A percentile compares a stretch with the other conserved stretches of the same genome.
phyloP scores from a whole-genome alignment of 2,888 invertebrate genomes.

The Trissolcus japonicus region DNA sequence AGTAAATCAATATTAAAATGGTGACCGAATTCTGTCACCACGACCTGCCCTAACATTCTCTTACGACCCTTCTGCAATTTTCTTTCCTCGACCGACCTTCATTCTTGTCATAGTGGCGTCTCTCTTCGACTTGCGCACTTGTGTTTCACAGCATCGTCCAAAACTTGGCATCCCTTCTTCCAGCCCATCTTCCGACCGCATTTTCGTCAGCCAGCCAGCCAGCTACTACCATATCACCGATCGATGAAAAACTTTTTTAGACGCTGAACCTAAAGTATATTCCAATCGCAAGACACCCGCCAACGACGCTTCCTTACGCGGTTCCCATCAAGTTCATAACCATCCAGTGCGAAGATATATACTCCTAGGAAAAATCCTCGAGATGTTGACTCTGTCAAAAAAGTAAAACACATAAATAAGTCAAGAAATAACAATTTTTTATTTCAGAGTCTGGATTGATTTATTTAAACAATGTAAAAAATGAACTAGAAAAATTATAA shows the following conservation, averaged over 20 bases:
- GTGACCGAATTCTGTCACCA: conserved; percentile 75
- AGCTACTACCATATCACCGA: conserved; percentile 42
- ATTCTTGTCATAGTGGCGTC: conserved; percentile 34
- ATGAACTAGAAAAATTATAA: too few species aligned
- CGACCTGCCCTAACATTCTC: conserved; percentile 73
- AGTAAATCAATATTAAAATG: conserved; percentile 75
- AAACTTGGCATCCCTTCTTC: conserved; percentile 55
- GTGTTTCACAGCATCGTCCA: conserved; percentile 37
- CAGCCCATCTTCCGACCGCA: conserved; percentile 54
- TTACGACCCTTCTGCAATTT: conserved; percentile 55
- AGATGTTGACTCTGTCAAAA: too few species aligned
- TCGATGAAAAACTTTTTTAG: conserved; percentile 56
- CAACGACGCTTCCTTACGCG: too few species aligned
- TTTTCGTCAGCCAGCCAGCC: conserved; percentile 52
- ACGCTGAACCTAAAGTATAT: conserved; percentile 34
- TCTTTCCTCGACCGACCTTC: conserved; percentile 38
- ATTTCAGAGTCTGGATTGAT: not conserved
- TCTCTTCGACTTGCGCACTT: conserved; percentile 49
- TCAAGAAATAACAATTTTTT: not conserved
- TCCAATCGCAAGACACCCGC: conserved; percentile 16
- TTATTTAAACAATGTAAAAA: not conserved
- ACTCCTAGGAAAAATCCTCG: too few species aligned
- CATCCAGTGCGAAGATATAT: too few species aligned
- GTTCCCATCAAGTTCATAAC: too few species aligned
- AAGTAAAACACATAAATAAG: too few species aligned